Evolutionary conservation across 2,888 invertebrate species (phyloP), one percentile per base, ranked within the genome.

Genomic region (Toxonevra muliebris): DNA sequence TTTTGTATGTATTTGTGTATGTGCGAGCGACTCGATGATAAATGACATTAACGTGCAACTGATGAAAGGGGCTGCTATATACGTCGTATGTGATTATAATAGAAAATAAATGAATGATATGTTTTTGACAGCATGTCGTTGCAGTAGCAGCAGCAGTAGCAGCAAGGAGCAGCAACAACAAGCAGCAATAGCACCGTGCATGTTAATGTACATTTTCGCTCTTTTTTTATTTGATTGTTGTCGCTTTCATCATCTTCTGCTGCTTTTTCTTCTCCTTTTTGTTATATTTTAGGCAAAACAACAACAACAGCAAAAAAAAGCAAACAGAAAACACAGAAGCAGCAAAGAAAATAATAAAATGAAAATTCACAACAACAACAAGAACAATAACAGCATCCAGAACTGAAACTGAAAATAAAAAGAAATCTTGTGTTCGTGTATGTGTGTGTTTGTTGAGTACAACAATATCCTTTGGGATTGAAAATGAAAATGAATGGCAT

Each of bases 71-170:
- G 58, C 50, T 59, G 55, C 58, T 63, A 58, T 40, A 50, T 48
- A 15, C 65, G 58, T 58, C 65, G 53, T 60, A 57, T 53, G 58
- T 58, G 65, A 65, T 69, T 69, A 69, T 69, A 65, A 65, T 69
- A 65, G 61, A 65, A 69, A 61, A 65, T 69, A 65, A 68, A 63
- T 63, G 67, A 68, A 62, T 69, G 65, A 65, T 57, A 58, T 69
- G 69, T 65, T 69, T 65, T 61, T 69, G 69, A 69, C 69, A 69
- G 60, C 65, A 62, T 65, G 65, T 69, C 61, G 65, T 55, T 61
- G n/a, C 54, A 55, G 66, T 40, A 17, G 19, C 15, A 53, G 41
- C 53, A 53, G 5, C 8, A 62, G 62, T 41, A 41, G 40, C 41
- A 62, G 40, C 30, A 54, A 15, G 4, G 55, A 61, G 41, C 52